A percentile compares a stretch with the other conserved stretches of the same genome.
These are phyloP conservation scores for Andrena minutula DNA, from an alignment of 2,888 invertebrate genomes.

Conservation along the genomic window DNA sequence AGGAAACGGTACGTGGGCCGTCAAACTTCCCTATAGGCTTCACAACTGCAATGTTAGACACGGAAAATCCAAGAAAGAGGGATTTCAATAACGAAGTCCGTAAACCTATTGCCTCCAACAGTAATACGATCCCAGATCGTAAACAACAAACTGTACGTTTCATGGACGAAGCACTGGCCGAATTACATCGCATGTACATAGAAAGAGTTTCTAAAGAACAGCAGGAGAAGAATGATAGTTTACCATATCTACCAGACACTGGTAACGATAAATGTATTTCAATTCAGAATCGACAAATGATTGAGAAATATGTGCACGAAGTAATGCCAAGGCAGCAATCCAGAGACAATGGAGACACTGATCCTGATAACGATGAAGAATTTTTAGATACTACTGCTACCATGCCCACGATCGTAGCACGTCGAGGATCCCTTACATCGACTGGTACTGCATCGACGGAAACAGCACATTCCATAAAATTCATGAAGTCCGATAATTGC, in stretches of 20 bases:
- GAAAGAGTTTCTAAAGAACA: constrained; percentile 48
- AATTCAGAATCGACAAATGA: constrained; percentile 75
- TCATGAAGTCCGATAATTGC: constrained; percentile 57
- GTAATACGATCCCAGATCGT: constrained; percentile 43
- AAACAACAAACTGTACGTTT: constrained; percentile 67
- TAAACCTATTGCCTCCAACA: constrained; percentile 45
- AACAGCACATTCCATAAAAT: constrained; percentile 50
- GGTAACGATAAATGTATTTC: constrained; percentile 66
- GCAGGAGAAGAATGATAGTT: constrained; percentile 51
- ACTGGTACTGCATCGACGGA: constrained; percentile 69
- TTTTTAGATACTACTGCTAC: constrained; percentile 82
- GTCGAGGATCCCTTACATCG: constrained; percentile 79
- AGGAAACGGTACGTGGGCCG: background rate
- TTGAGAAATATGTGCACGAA: constrained; percentile 78
- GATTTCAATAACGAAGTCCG: background rate
- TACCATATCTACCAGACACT: constrained; percentile 70
- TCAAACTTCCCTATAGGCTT: constrained; percentile 71
- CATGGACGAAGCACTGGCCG: constrained; percentile 67
- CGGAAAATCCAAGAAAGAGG: constrained; percentile 26
- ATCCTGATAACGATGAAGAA: constrained; percentile 82
- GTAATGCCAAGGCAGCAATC: constrained; percentile 50
- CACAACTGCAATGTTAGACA: constrained; percentile 57
- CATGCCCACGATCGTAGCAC: constrained; percentile 70
- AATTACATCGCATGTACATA: constrained; percentile 64
- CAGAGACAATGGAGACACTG: constrained; percentile 72